A percentile compares a stretch with the other conserved stretches of the same genome.
Evolutionary conservation across 1,140 invertebrate species (phyloP).

Genomic region (Plodia interpunctella): DNA sequence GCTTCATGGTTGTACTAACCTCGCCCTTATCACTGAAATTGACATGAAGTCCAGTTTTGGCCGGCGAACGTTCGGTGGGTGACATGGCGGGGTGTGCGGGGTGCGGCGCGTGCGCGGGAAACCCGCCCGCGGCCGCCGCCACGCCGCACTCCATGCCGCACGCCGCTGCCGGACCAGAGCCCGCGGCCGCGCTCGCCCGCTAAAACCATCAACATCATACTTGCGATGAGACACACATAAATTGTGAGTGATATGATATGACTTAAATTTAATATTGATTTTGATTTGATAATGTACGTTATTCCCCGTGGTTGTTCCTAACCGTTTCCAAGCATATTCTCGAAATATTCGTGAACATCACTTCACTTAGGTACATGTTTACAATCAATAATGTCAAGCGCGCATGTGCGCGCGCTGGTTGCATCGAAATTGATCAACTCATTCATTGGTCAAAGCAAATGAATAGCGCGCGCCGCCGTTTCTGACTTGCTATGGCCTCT

Average conservation of each 20-base stretch:
- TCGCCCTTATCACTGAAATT: constrained; percentile 91
- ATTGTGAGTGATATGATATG: not conserved
- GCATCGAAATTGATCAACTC: too few relatives aligned
- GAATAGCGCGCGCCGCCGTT: too few relatives aligned
- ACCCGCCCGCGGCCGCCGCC: constrained; percentile 32
- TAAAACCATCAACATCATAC: not conserved
- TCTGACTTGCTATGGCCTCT: too few relatives aligned
- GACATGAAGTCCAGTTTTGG: constrained; percentile 88
- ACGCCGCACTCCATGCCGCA: constrained; percentile 66
- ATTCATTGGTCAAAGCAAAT: too few relatives aligned
- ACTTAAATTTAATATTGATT: too few relatives aligned
- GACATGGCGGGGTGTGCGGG: constrained; percentile 63
- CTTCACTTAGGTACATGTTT: too few relatives aligned
- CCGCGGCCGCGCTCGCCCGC: constrained; percentile 19
- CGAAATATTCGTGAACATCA: too few relatives aligned
- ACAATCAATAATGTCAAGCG: too few relatives aligned
- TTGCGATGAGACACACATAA: not conserved
- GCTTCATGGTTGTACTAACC: constrained; percentile 29
- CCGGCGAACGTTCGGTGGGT: constrained; percentile 83
- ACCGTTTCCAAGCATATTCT: too few relatives aligned
- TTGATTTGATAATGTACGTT: too few relatives aligned
- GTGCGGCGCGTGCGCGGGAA: constrained; percentile 27
- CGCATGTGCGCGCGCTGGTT: too few relatives aligned
- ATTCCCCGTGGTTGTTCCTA: too few relatives aligned
- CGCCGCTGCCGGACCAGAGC: constrained; percentile 42